Base-by-base conservation (phyloP, 2,113 vertebrate genomes). In the Sturnira hondurensis region DNA sequence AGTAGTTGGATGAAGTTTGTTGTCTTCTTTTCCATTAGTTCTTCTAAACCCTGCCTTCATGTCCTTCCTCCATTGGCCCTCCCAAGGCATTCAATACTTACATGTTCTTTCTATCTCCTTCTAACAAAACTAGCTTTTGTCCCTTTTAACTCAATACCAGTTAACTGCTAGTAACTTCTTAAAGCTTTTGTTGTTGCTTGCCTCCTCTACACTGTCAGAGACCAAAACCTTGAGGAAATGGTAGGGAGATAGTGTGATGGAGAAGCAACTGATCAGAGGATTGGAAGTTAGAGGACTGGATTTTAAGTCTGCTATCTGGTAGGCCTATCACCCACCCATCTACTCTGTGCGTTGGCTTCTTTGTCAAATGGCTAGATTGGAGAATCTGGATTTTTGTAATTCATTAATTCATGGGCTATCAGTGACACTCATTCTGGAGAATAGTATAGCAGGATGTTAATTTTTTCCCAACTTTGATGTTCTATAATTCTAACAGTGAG, bases 331-430 rank as follows among this genome's bases (percentile, higher is more conserved):
- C 6, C 16, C 9, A 47, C 31, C 7, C 13, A n/a, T 41, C 19
- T 74, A 70, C 33, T 41, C 41, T 84, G 33, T 28, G 20, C 7
- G 4, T 86, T n/a, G 4, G 43, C 36, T 82, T 93, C 52, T 50
- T 87, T 33, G 73, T 63, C 41, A 91, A 36, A 91, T 74, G 43
- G 67, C 22, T 71, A 41, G 5, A 26, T 24, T 80, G 33, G 41
- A 86, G 54, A 86, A 88, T 85, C 41, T 78, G n/a, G 50, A 86
- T 61, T 85, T 85, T 91, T 89, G 8, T n/a, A 76, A 89, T 36
- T 80, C 31, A 16, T 24, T 43, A 14, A 31, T 7, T 74, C 28
- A n/a, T 58, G 38, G 76, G 38, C 70, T 33, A 71, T 71, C 54
- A 80, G 33, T 31, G 38, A 68, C 41, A 47, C 14, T 67, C 17